A percentile compares a stretch with the other conserved stretches of the same genome.
Conservation (phyloP, 2,797 vertebrate genomes). For the Sebastes hubbsi region DNA sequence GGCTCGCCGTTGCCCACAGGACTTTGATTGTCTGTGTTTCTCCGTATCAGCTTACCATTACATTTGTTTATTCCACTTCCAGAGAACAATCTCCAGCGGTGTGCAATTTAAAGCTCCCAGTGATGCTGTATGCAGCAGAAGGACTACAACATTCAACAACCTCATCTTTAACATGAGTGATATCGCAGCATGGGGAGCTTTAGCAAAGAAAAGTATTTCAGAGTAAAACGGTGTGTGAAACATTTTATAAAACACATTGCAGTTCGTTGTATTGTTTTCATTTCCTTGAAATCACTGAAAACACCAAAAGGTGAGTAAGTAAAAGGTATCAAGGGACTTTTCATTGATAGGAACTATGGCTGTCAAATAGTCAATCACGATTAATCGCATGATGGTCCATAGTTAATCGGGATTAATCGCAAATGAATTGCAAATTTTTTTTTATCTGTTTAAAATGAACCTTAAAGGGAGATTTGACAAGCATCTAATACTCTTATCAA, state of each 20-base stretch:
- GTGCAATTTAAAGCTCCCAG: slow-evolving; percentile 9
- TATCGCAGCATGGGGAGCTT: not conserved
- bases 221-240: not conserved
- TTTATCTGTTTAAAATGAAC: too few species aligned
- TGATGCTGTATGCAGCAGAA: slow-evolving; percentile 2
- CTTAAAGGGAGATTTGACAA: too few species aligned
- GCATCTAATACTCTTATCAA: too few species aligned
- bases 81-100: not conserved
- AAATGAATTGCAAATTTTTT: too few species aligned
- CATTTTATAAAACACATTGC: not conserved
- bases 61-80: slow-evolving; percentile 31
- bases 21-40: slow-evolving; percentile 19
- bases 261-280: not conserved
- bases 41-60: slow-evolving; percentile 33
- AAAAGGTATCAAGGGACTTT: not conserved
- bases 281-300: not conserved
- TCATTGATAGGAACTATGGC: not conserved
- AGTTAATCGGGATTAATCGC: too few species aligned
- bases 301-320: not conserved
- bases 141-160: not conserved
- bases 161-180: not conserved
- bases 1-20: slow-evolving; percentile 4
- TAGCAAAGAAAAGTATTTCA: not conserved
- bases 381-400: too few species aligned
- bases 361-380: too few species aligned